Evolutionary conservation across 1,140 invertebrate species (phyloP), one percentile per base, ranked within the genome.

Genomic region (Pseudomyrmex gracilis): DNA sequence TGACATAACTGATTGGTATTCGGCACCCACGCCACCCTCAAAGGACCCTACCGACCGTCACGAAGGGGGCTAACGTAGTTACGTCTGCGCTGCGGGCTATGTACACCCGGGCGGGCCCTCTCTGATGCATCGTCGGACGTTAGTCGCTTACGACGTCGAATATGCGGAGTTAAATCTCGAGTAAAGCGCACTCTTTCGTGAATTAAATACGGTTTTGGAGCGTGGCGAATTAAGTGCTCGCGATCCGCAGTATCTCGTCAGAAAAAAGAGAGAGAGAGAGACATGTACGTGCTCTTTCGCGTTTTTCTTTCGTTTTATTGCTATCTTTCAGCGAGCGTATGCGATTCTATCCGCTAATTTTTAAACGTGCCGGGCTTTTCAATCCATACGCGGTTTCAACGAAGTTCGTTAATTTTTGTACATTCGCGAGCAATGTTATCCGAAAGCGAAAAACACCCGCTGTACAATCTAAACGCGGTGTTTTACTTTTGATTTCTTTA

Each of bases 1-100:
- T 93, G 92, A 93, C 92, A 93, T 93, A 91, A 93, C 92, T 93
- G 92, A 93, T 93, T 92, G 91, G 92, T 91, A 93, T 93, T 92
- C 92, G 89, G 85, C 84, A 73, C 84, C 83, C 90, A 84, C 77
- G 71, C 90, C 84, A 86, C 83, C 83, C 88, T 92, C 90, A 92
- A 92, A 92, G 91, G 89, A 89, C 88, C 83, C 63, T 58, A 24
- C 64, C 66, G 55, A 49, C 57, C 68, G 53, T 73, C 47, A 85
- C 68, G 82, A 86, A 82, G 70, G 78, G 73, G 64, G 60, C 83
- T 92, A 91, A 93, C 90, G 87, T 77, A 89, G 91, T 93, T 93
- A 92, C 73, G 88, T 84, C 90, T 88, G 82, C 53, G 61, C 57
- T 24, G 78, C 64, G 73, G 43, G 77, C 64, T 85, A 67, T 84